Conservation (phyloP, 2,113 vertebrate genomes). For the Cnemophilus loriae region DNA sequence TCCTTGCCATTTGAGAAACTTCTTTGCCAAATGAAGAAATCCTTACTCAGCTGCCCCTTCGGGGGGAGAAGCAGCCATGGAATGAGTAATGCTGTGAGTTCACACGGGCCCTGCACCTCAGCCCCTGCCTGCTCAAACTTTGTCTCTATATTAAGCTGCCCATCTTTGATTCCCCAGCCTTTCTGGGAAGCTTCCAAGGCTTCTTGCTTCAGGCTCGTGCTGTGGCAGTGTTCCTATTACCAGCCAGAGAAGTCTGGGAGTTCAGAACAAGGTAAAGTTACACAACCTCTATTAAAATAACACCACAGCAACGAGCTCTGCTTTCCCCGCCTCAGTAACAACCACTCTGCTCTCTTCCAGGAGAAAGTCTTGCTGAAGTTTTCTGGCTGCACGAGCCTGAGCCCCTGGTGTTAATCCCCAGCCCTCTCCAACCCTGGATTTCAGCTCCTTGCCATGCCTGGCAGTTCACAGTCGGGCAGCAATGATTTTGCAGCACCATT, state of each 20-base stretch:
- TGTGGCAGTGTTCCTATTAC: not conserved
- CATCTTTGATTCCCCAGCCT: not conserved
- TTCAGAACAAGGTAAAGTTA: not conserved
- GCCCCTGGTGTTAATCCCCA: not conserved
- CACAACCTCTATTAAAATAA: not conserved
- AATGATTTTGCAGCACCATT: not conserved
- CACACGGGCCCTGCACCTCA: not conserved
- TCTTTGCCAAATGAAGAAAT: not conserved
- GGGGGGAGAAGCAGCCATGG: not conserved
- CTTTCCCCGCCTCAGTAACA: not conserved
- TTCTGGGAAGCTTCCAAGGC: not conserved
- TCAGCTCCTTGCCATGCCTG: not conserved
- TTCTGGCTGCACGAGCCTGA: not conserved
- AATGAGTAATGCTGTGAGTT: not conserved
- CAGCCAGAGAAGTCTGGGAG: not conserved
- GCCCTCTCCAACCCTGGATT: rapidly evolving
- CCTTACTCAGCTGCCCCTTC: not conserved
- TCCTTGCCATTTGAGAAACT: not conserved
- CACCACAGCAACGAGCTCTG: not conserved
- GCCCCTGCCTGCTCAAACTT: not conserved
- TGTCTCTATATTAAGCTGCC: not conserved
- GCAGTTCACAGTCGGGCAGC: not conserved
- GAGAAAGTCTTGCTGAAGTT: not conserved
- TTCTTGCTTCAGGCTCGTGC: not conserved
- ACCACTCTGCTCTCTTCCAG: not conserved